Evolutionary conservation across 2,888 invertebrate genomes (phyloP).

Genomic region (Zhengitettix transpicula): DNA sequence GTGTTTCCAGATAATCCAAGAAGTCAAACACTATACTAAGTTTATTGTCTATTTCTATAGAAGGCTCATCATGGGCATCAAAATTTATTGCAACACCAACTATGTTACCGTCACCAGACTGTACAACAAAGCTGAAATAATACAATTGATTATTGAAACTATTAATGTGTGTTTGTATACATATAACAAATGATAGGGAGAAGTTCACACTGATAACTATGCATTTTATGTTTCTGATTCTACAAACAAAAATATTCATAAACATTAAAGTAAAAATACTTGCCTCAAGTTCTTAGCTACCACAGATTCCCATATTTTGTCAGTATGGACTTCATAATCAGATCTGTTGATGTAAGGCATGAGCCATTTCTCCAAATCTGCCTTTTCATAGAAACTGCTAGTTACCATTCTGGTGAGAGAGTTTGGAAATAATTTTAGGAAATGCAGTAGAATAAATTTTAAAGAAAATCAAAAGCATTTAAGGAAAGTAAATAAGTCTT

Average conservation of each 20-base stretch:
- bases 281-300: slow-evolving; percentile 45
- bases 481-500: too few species aligned
- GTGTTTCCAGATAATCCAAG: slow-evolving; percentile 57
- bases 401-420: slow-evolving; percentile 55
- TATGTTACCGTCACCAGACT: slow-evolving; percentile 33
- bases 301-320: slow-evolving; percentile 50
- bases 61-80: slow-evolving; percentile 66
- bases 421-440: slow-evolving; percentile 34
- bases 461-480: too few species aligned
- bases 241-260: background rate
- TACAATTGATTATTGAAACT: background rate
- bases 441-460: too few species aligned
- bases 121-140: slow-evolving; percentile 45
- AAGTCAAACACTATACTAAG: slow-evolving; percentile 59
- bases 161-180: too few species aligned
- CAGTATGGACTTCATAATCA: slow-evolving; percentile 53
- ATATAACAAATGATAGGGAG: too few species aligned
- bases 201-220: too few species aligned
- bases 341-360: slow-evolving; percentile 45
- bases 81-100: slow-evolving; percentile 65
- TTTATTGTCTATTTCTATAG: slow-evolving; percentile 48
- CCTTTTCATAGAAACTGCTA: slow-evolving; percentile 70
- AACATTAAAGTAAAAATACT: background rate
- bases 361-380: slow-evolving; percentile 67
- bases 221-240: too few species aligned